Evolutionary conservation across 2,797 vertebrate species (phyloP).

Genomic region (Ctenochaetus hawaiiensis): DNA sequence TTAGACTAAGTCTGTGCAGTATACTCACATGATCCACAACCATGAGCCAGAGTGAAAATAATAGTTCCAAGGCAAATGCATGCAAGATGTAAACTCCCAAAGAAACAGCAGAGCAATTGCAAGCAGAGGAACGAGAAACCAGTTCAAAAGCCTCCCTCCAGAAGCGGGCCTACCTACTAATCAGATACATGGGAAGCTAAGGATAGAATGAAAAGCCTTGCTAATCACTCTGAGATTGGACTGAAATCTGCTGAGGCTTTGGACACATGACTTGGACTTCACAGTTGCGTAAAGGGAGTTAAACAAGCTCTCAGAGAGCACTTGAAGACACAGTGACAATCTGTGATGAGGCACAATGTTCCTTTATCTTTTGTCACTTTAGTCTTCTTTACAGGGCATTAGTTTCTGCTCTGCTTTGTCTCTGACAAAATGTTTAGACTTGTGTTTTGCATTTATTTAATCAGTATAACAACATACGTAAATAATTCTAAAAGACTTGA

Average conservation of each 20-base stretch:
- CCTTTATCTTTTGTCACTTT: neutral
- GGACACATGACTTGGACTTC: slow-evolving; percentile 78
- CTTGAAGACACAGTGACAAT: slow-evolving; percentile 23
- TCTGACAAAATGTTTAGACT: neutral
- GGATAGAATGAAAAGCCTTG: slow-evolving; percentile 92
- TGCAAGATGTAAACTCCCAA: slow-evolving; percentile 46
- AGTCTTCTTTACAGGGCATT: neutral
- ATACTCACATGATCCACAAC: slow-evolving; percentile 79
- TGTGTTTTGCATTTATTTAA: too few relatives aligned
- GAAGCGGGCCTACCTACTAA: slow-evolving; percentile 81
- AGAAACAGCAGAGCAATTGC: slow-evolving; percentile 33
- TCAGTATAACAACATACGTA: too few relatives aligned
- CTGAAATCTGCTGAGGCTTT: slow-evolving; percentile 88
- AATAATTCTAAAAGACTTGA: too few relatives aligned
- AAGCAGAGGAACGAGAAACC: slow-evolving; percentile 49
- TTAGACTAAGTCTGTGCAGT: neutral
- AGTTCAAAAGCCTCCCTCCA: slow-evolving; percentile 70
- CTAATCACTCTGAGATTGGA: slow-evolving; percentile 89
- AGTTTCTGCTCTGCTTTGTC: neutral
- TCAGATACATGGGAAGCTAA: slow-evolving; percentile 87
- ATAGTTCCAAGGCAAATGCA: slow-evolving; percentile 41
- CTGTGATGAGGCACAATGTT: slow-evolving; percentile 49
- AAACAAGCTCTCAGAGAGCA: slow-evolving; percentile 62
- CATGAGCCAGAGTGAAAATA: slow-evolving; percentile 27
- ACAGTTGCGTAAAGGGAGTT: slow-evolving; percentile 77